These are phyloP conservation scores for Oegoconia quadripuncta DNA, from an alignment of 2,888 invertebrate species.

Conservation along the genomic window DNA sequence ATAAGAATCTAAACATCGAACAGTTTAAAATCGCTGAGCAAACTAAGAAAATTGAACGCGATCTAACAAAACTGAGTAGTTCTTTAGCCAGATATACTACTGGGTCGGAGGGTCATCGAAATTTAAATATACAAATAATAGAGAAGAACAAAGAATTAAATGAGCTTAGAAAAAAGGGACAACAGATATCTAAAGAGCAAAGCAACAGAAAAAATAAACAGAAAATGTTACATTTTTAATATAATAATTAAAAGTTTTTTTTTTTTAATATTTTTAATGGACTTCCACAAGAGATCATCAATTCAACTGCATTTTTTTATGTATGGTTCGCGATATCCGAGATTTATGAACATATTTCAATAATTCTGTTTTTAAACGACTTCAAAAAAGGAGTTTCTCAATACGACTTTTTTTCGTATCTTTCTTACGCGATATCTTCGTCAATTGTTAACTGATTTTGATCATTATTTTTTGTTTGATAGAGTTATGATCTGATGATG, in stretches of 20 bases:
- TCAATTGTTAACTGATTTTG: no score
- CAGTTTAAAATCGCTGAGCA: slow-evolving; percentile 86
- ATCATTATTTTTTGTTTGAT: no score
- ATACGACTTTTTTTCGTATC: no score
- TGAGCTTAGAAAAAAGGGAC: slow-evolving; percentile 80
- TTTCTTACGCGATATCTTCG: no score
- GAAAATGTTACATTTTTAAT: slow-evolving; percentile 87
- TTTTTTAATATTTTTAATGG: no score
- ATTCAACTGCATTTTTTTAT: no score
- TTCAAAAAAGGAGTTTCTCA: no score
- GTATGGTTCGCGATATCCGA: no score
- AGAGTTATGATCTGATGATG: no score
- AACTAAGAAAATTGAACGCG: slow-evolving; percentile 82
- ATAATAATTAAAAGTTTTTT: not conserved
- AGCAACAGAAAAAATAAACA: slow-evolving; percentile 84
- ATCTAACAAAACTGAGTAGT: slow-evolving; percentile 82
- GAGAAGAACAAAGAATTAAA: slow-evolving; percentile 81
- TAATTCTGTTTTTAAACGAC: no score
- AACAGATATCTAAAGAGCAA: slow-evolving; percentile 84
- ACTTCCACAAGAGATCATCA: no score
- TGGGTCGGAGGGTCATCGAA: slow-evolving; percentile 80
- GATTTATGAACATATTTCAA: no score
- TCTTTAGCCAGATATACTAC: slow-evolving; percentile 81
- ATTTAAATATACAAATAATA: slow-evolving; percentile 79
- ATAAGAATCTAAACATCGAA: slow-evolving; percentile 85